These are phyloP conservation scores for Nineta flava DNA, from an alignment of 2,888 invertebrate species.

Conservation along the genomic window DNA sequence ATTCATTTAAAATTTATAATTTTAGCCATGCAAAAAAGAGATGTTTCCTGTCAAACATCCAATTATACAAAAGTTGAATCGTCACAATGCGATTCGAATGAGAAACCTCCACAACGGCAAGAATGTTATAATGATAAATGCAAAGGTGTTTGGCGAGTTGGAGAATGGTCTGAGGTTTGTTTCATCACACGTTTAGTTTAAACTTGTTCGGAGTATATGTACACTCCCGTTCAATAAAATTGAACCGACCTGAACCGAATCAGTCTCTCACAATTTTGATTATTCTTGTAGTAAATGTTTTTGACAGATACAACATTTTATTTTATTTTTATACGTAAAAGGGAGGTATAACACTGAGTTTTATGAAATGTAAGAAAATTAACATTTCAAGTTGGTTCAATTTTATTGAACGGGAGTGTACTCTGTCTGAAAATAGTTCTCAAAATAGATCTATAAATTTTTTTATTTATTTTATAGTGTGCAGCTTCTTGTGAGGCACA, in stretches of 20 bases:
- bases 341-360: too few species aligned
- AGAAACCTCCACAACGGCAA: conserved; percentile 58
- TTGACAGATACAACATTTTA: too few species aligned
- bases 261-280: too few species aligned
- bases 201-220: not conserved
- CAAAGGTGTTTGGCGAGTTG: conserved; percentile 77
- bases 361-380: too few species aligned
- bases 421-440: not conserved
- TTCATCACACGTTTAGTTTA: conserved; percentile 3
- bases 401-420: too few species aligned
- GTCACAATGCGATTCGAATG: conserved; percentile 50
- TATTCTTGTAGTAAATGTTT: too few species aligned
- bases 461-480: conserved; percentile 42
- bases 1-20: conserved; percentile 9
- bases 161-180: conserved; percentile 82
- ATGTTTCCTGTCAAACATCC: conserved; percentile 40
- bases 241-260: too few species aligned
- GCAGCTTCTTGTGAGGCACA: conserved; percentile 65
- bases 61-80: conserved; percentile 21
- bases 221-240: too few species aligned
- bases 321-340: too few species aligned
- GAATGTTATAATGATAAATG: conserved; percentile 75
- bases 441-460: conserved; percentile 1
- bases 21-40: conserved; percentile 55
- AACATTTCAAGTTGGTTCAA: too few species aligned